Base-by-base conservation (phyloP, 2,888 invertebrate species). In the Callyntrura guangdongensis region DNA sequence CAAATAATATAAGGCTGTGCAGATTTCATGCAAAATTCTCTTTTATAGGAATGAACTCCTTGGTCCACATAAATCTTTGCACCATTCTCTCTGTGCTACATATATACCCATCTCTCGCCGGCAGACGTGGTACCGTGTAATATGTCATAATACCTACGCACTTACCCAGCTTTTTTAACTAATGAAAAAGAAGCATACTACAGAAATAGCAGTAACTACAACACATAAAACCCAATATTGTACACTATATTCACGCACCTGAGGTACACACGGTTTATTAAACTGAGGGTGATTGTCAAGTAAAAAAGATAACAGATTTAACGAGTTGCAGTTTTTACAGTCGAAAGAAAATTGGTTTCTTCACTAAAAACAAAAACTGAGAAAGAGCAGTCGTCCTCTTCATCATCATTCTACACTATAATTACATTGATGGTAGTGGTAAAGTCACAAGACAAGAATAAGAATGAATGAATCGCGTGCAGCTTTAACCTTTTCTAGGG, bases 401-500 rank as follows among this genome's bases (percentile, higher is more conserved):
- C 36, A 36, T 36, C 64, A 64, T 47, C 49, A 74, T 36, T 12
- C 17, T 59, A 27, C 20, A 59, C 59, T 59, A 77, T 81, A 81
- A 81, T 81, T 81, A 81, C 59, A 59, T 14, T 17, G 12, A 53
- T 22, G 59, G 27, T 14, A 36, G 12, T 11, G 11, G 20, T 11
- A 49, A n/a, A 79, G 74, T 74, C 47, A 59, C 14, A 17, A 81
- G 81, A 59, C 81, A 25, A 59, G 81, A 81, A 81, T 81, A 81
- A 36, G 81, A 81, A 81, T 81, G 81, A 81, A 81, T 81, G 81
- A 81, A 81, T 81, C 27, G 81, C 81, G 81, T 81, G 81, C 27
- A 59, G 17, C 53, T 25, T 12, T n/a, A 11, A 45, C 36, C 25
- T 64, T 14, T 64, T 14, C 22, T 36, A 6, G 36, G 36, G 2